A percentile compares a stretch with the other conserved stretches of the same genome.
Evolutionary conservation across 2,888 invertebrate genomes (phyloP).

Genomic region (Zygogramma bicolorata): DNA sequence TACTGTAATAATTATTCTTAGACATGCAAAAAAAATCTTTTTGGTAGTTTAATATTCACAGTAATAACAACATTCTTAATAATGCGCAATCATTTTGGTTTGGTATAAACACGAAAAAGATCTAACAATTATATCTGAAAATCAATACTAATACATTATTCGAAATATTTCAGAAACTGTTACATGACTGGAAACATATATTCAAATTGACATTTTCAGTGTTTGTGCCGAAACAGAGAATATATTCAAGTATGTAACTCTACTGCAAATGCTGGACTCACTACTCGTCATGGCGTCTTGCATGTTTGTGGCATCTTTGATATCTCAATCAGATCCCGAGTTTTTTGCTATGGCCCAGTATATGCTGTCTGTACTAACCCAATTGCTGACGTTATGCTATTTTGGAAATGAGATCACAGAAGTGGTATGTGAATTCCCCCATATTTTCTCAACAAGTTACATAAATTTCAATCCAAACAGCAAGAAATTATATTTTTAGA

Average conservation of each 20-base stretch:
- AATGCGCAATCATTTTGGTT: no score
- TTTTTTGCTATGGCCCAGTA: not conserved
- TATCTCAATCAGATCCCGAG: not conserved
- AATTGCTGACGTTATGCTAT: conserved; percentile 6
- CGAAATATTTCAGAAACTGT: no score
- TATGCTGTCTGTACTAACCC: not conserved
- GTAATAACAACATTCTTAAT: no score
- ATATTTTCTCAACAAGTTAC: no score
- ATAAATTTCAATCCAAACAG: not conserved
- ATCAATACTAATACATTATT: no score
- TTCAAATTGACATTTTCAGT: not conserved
- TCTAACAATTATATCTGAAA: no score
- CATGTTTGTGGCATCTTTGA: not conserved
- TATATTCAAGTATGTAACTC: conserved; percentile 1
- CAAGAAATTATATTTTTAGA: no score
- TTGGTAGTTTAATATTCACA: no score
- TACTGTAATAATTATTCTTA: no score
- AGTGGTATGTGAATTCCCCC: not conserved
- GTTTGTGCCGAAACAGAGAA: not conserved
- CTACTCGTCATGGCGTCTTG: not conserved
- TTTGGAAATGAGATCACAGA: conserved; percentile 11
- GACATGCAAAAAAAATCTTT: no score
- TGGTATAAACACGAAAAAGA: no score
- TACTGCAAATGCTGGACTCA: conserved; percentile 1
- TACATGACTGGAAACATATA: no score